Evolutionary conservation across 2,888 invertebrate species (phyloP).

Genomic region (Stenolophus ochropezus): DNA sequence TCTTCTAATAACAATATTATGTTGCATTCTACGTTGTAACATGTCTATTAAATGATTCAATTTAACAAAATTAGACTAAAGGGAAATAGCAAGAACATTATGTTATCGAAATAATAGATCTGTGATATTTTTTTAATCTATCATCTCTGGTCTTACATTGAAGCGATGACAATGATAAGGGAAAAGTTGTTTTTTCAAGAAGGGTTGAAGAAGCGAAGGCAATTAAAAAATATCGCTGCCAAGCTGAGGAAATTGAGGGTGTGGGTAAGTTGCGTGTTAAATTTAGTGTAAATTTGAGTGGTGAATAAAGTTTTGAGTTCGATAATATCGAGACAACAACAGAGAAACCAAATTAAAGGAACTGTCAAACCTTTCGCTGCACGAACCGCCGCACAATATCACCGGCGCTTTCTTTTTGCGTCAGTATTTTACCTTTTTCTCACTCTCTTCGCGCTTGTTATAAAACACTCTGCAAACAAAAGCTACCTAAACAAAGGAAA

Average conservation of each 20-base stretch:
- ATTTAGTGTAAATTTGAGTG: conserved; percentile 34
- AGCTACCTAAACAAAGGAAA: conserved; percentile 58
- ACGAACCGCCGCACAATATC: conserved; percentile 50
- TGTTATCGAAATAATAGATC: too few relatives aligned
- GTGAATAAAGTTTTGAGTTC: conserved; percentile 45
- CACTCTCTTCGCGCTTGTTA: conserved; percentile 56
- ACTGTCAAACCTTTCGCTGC: conserved; percentile 55
- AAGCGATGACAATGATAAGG: too few relatives aligned
- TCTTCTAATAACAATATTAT: neutral
- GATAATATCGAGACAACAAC: conserved; percentile 52
- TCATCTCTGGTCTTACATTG: too few relatives aligned
- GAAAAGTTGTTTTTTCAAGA: too few relatives aligned
- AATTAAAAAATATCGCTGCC: too few relatives aligned
- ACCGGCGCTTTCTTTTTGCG: conserved; percentile 48
- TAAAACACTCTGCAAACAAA: conserved; percentile 58
- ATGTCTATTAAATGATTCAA: neutral
- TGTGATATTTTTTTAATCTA: too few relatives aligned
- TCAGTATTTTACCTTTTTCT: conserved; percentile 51
- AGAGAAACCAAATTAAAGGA: conserved; percentile 56
- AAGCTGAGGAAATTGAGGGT: too few relatives aligned
- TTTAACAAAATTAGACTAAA: too few relatives aligned
- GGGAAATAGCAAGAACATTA: too few relatives aligned
- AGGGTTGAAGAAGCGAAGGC: too few relatives aligned
- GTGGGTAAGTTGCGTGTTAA: conserved; percentile 19
- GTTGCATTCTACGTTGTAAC: neutral